A percentile compares a stretch with the other conserved stretches of the same genome.
These are phyloP conservation scores for Zaprionus camerounensis DNA, from an alignment of 1,140 invertebrate species.

Conservation along the genomic window DNA sequence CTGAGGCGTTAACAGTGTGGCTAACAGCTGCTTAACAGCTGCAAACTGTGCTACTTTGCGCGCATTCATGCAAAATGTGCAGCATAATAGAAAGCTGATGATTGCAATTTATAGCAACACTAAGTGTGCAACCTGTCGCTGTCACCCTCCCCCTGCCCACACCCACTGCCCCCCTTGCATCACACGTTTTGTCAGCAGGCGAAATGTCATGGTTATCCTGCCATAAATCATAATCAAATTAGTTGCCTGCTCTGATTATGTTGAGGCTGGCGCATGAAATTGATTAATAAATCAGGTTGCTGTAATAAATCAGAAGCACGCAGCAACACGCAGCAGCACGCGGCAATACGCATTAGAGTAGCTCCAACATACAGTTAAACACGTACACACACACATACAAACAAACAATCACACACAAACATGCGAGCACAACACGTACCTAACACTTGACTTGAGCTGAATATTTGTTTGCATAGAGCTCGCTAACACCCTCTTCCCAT, in stretches of 20 bases:
- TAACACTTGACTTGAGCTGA: conserved; percentile 35
- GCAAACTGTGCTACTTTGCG: conserved; percentile 8
- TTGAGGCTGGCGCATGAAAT: conserved; percentile 66
- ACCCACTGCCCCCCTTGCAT: not conserved
- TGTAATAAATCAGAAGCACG: conserved; percentile 64
- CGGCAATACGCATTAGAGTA: conserved; percentile 9
- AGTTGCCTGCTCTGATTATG: conserved; percentile 55
- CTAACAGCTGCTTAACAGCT: conserved; percentile 11
- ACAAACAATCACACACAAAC: not conserved
- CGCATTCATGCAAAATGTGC: conserved; percentile 22
- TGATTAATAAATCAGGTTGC: conserved; percentile 69
- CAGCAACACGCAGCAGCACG: conserved; percentile 6
- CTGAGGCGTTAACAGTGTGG: conserved; percentile 16
- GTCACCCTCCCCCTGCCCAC: not conserved
- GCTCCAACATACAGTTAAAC: not conserved
- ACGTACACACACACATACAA: not conserved
- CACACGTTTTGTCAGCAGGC: conserved; percentile 19
- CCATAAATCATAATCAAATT: conserved; percentile 80
- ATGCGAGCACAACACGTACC: conserved; percentile 24
- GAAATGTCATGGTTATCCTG: conserved; percentile 39
- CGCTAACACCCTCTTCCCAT: not conserved
- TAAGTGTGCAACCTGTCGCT: conserved; percentile 22
- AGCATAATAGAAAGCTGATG: conserved; percentile 30
- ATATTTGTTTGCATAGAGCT: conserved; percentile 3
- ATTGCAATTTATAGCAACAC: conserved; percentile 53